Conservation (phyloP, 2,888 invertebrate species). For the Rhogogaster chlorosoma region DNA sequence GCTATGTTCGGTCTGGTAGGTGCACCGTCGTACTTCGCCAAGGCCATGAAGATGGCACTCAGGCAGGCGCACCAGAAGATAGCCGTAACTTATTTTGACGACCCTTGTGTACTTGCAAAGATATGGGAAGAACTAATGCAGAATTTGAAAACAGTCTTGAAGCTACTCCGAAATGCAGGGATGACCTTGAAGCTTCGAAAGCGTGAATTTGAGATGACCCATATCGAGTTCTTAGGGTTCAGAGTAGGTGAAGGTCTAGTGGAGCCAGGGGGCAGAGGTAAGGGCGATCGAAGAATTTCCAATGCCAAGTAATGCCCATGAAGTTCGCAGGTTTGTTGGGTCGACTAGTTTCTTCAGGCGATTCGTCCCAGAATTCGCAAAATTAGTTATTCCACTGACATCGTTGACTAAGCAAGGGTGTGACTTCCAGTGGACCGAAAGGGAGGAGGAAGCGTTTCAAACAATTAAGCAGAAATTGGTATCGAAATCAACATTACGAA, state of each 20-base stretch:
- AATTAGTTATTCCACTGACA: slow-evolving; percentile 49
- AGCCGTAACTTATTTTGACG: slow-evolving; percentile 50
- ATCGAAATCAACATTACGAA: slow-evolving; percentile 20
- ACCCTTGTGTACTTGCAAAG: slow-evolving; percentile 38
- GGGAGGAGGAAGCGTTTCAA: slow-evolving; percentile 43
- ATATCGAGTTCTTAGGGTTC: slow-evolving; percentile 27
- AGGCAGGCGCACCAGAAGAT: slow-evolving; percentile 26
- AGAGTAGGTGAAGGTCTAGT: not conserved
- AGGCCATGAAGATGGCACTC: slow-evolving; percentile 63
- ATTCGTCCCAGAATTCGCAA: slow-evolving; percentile 50
- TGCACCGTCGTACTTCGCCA: slow-evolving; percentile 65
- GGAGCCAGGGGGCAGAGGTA: slow-evolving; percentile 51
- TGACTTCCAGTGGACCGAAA: slow-evolving; percentile 43
- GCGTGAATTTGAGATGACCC: slow-evolving; percentile 29
- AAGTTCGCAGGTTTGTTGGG: slow-evolving; percentile 52
- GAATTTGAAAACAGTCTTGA: slow-evolving; percentile 23
- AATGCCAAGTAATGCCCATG: slow-evolving; percentile 51
- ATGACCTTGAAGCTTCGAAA: slow-evolving; percentile 41
- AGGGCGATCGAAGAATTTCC: slow-evolving; percentile 43
- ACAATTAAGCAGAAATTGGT: slow-evolving; percentile 3
- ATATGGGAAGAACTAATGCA: slow-evolving; percentile 48
- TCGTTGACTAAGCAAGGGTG: slow-evolving; percentile 14
- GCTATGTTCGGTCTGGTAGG: slow-evolving; percentile 68
- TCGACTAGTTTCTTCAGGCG: slow-evolving; percentile 54
- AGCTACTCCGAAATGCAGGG: slow-evolving; percentile 47